Conservation (phyloP, 2,888 invertebrate species). For the Pseudococcus viburni region DNA sequence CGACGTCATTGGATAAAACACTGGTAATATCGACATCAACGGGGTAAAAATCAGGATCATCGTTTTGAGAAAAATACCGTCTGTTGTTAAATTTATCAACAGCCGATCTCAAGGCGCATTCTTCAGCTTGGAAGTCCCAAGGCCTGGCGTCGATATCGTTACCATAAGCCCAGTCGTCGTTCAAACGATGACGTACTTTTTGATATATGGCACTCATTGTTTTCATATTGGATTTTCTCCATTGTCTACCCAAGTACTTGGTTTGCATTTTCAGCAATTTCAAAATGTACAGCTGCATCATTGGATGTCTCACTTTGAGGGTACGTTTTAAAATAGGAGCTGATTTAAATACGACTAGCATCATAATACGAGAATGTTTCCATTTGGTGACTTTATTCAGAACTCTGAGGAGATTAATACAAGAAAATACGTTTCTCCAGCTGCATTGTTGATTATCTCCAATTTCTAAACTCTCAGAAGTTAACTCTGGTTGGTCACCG, state of each 20-base stretch:
- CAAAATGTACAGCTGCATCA: conserved; percentile 98
- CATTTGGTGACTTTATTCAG: conserved; percentile 99
- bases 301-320: conserved; percentile 93
- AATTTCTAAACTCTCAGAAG: conserved; percentile 90
- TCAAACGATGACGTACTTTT: conserved; percentile 94
- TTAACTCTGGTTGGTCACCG: conserved; percentile 94
- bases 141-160: conserved; percentile 98
- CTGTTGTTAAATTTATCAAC: conserved; percentile 97
- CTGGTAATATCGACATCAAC: conserved; percentile 87
- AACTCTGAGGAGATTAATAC: conserved; percentile 95
- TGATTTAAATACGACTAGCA: conserved; percentile 99
- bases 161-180: conserved; percentile 99
- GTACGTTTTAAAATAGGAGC: conserved; percentile 98
- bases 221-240: conserved; percentile 99
- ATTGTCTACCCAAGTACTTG: conserved; percentile 97
- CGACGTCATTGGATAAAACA: conserved; percentile 83
- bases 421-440: conserved; percentile 98
- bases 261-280: conserved; percentile 99
- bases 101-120: conserved; percentile 91
- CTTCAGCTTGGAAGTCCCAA: conserved; percentile 99
- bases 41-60: conserved; percentile 75
- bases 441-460: conserved; percentile 84
- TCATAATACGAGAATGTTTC: conserved; percentile 99
- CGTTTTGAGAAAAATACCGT: conserved; percentile 78
- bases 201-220: conserved; percentile 99